These are phyloP conservation scores for Harpalus rufipes DNA, from an alignment of 2,888 invertebrate genomes.

Conservation along the genomic window DNA sequence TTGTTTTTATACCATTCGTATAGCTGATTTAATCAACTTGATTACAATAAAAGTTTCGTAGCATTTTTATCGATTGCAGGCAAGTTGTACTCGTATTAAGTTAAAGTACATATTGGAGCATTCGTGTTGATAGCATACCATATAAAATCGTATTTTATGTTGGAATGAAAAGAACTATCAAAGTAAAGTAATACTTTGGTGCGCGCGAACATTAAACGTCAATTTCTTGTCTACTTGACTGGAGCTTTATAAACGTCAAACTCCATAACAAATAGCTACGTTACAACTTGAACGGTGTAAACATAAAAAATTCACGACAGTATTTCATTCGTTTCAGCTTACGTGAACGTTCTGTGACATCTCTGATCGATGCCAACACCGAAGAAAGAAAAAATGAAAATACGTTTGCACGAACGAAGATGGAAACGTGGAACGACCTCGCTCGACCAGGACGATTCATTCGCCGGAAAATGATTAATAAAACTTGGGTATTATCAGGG, in stretches of 20 bases:
- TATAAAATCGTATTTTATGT: conserved; percentile 8
- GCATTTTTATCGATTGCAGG: neutral
- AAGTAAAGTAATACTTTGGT: conserved; percentile 24
- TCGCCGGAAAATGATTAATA: conserved; percentile 4
- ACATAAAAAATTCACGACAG: conserved; percentile 47
- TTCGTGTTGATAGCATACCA: neutral
- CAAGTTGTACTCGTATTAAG: neutral
- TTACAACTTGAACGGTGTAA: conserved; percentile 43
- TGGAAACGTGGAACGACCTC: neutral
- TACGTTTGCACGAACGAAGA: conserved; percentile 17
- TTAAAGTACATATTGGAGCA: conserved; percentile 2
- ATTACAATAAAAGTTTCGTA: neutral
- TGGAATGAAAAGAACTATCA: conserved; percentile 31
- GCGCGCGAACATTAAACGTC: conserved; percentile 42
- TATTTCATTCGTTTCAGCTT: conserved; percentile 43
- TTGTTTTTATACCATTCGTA: neutral
- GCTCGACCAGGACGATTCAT: neutral
- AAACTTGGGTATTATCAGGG: neutral
- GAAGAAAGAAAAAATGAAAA: conserved; percentile 34
- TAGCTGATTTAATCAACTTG: neutral
- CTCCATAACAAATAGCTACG: conserved; percentile 48
- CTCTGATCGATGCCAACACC: conserved; percentile 46
- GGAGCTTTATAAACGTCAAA: conserved; percentile 53
- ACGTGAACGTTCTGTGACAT: conserved; percentile 26
- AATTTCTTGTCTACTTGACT: conserved; percentile 49